Base-by-base conservation (phyloP, 1,140 invertebrate genomes). In the Drosophila ohnishii region DNA sequence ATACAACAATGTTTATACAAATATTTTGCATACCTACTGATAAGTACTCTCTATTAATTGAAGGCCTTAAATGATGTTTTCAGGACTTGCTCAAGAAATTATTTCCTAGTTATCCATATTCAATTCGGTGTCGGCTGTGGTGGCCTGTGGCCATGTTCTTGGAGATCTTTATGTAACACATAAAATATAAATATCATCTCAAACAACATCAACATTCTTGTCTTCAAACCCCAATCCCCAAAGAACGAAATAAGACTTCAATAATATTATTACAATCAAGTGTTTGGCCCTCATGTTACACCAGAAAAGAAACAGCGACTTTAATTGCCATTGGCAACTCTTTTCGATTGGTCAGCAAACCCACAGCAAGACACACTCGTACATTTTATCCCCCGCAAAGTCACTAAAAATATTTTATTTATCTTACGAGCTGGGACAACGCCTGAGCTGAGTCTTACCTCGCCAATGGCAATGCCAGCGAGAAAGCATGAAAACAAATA, bases 401-500 rank as follows among this genome's bases (percentile, higher is more conserved):
- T 64, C 37, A 40, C 25, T 53, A 56, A 59, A 71, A 72, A 59
- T 57, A 75, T 45, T 72, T 83, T 83, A 82, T 79, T 75, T 82
- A 83, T 70, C 70, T 71, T 60, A 63, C 55, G 59, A 75, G 60
- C 34, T 42, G 44, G 51, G 74, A 55, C 69, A 67, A 69, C 58
- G 78, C 79, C 74, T 64, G 59, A 67, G 34, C 66, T 57, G 59
- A 67, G 34, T 77, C 44, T 80, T 35, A 86, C 73, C 82, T 86
- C 63, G 81, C 81, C 78, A 64, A 16, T 61, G 80, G 80, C 80
- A 62, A 75, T 83, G 70, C 75, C 65, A 71, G 50, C 70, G 53
- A 65, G 75, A 85, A 85, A 87, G 83, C 70, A 75, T 72, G 65
- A 87, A 87, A 82, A 65, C 62, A 85, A 85, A 87, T 87, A 64